Evolutionary conservation across 1,140 invertebrate species (phyloP), one percentile per base, ranked within the genome.

Genomic region (Elymnias hypermnestra): DNA sequence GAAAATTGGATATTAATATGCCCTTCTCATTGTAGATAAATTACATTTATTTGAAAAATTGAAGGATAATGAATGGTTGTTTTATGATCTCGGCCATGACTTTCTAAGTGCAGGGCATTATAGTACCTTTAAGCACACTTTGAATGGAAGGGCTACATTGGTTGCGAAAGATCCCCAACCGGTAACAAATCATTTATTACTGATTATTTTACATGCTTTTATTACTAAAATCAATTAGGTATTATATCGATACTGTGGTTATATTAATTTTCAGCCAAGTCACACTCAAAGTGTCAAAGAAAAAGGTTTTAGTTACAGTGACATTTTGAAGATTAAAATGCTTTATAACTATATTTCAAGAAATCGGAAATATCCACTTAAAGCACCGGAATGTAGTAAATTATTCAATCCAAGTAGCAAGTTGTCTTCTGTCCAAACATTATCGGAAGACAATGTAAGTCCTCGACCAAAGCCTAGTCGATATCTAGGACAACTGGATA

Each of bases 311-410:
- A 71, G 63, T 33, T 21, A 33, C n/a, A 60, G 3, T 25, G 77
- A 82, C 42, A 55, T 77, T 10, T 50, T 41, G 25, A 82, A 78
- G 68, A 68, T 82, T 33, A 58, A 52, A 51, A 68, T 73, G 64
- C 33, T 82, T 10, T 82, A 82, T 37, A 72, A 71, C 39, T 70
- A 55, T 37, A 69, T 73, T 12, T 47, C 55, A 12, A 62, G 42
- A 49, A 54, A 67, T 38, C 46, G 40, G 13, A 7, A 36, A 7
- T 39, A 40, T 10, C 35, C 39, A 12, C 31, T 25, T 5, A 49
- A 51, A 23, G 8, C 45, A 2, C 46, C 57, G 5, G 59, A 57
- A 35, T 78, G 77, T 41, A 28, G 50, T 3, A 76, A 72, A 54
- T 50, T 82, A 25, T 82, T 78, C 51, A 35, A 43, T 29, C 43